These are phyloP conservation scores for Steinernema khuongi DNA, from an alignment of 1,140 invertebrate genomes.

Conservation along the genomic window DNA sequence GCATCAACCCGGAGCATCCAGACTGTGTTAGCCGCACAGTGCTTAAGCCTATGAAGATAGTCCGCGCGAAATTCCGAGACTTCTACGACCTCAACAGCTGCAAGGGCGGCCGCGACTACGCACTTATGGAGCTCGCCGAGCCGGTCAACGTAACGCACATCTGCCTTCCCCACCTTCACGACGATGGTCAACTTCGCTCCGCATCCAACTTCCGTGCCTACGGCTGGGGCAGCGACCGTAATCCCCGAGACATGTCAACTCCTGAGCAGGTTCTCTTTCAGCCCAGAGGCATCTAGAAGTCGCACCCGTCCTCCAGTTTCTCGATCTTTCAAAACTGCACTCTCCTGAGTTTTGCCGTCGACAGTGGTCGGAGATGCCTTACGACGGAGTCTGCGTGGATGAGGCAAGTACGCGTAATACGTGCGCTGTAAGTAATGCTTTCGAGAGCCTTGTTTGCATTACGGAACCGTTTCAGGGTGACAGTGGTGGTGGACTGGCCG, in stretches of 20 bases:
- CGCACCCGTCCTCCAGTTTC: not conserved
- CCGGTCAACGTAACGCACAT: not conserved
- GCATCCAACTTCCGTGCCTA: not conserved
- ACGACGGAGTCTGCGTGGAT: too few relatives aligned
- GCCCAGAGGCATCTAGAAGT: not conserved
- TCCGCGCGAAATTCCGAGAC: not conserved
- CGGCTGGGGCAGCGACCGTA: conserved; percentile 4
- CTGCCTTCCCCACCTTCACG: conserved; percentile 8
- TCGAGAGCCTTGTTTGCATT: too few relatives aligned
- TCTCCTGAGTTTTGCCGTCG: too few relatives aligned
- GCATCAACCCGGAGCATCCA: not conserved
- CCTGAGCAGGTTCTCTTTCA: not conserved
- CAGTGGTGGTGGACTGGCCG: not conserved
- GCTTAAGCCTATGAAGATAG: not conserved
- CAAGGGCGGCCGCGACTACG: not conserved
- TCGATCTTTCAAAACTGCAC: too few relatives aligned
- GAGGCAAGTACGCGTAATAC: too few relatives aligned
- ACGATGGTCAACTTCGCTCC: not conserved
- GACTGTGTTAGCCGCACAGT: not conserved
- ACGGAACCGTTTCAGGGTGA: not conserved
- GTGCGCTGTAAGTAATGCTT: too few relatives aligned
- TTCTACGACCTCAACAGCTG: not conserved
- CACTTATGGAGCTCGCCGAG: not conserved
- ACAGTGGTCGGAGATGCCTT: too few relatives aligned
- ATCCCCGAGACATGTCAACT: not conserved